Base-by-base conservation (phyloP, 2,888 invertebrate species). In the Mesochorus sp. region DNA sequence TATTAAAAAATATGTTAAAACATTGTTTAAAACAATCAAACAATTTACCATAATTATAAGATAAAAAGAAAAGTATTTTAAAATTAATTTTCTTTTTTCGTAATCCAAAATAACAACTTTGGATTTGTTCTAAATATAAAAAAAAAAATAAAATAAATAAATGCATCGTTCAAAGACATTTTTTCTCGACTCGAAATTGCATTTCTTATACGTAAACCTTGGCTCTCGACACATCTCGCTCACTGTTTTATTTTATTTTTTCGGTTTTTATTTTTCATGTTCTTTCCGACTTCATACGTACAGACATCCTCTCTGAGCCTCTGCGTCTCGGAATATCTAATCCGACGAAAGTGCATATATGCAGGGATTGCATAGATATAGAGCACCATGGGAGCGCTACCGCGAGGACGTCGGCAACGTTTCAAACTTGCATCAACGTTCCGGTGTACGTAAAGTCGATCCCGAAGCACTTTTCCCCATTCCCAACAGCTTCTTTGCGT, bases 301-400 rank as follows among this genome's bases (percentile, higher is more conserved):
- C 3, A 37, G 42, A 34, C 31, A 55, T 14, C 39, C 26, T 24
- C 5, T 28, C 47, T 44, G 47, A 31, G 8, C 26, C 51, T n/a
- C n/a, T 39, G 47, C 44, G 62, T 70, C 57, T 59, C 44, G 53
- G 76, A 76, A 76, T 76, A 76, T 76, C 70, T 70, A 76, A 76
- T 76, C 68, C 47, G 53, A 26, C 55, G 55, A 57, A 70, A 76
- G 76, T 76, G 70, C 70, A 76, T 24, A 8, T 42, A 8, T 34
- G 8, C n/a, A 17, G 8, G 14, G 12, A 1, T 6, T 5, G 12
- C 6, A 31, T 3, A 42, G 5, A 42, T 12, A 42, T n/a, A 10
- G 19, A 10, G 34, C 4, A 53, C n/a, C 42, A 42, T 14, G 3
- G 39, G n/a, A 24, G n/a, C 24, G 12, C n/a, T 5, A 1, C 21